A percentile compares a stretch with the other conserved stretches of the same genome.
phyloP scores from a whole-genome alignment of 2,113 vertebrate species.

The Passer domesticus region DNA sequence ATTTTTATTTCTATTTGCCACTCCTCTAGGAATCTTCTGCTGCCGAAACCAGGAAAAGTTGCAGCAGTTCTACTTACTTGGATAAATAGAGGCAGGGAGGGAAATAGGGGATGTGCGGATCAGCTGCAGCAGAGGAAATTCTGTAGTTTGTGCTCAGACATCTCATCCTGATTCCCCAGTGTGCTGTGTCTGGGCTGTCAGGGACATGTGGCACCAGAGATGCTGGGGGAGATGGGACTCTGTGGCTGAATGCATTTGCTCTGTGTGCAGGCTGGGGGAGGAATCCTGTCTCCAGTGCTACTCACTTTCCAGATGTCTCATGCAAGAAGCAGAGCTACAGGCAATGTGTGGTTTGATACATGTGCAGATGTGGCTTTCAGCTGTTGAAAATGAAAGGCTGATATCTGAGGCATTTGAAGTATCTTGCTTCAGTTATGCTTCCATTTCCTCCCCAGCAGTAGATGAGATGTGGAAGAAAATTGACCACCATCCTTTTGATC shows the following conservation, averaged over 20 bases:
- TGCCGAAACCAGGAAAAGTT: neutral
- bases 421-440: neutral
- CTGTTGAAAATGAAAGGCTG: conserved; percentile 18
- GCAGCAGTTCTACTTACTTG: neutral
- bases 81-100: neutral
- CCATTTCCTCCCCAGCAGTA: conserved; percentile 14
- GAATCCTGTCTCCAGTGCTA: neutral
- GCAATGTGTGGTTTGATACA: neutral
- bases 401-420: conserved; percentile 4
- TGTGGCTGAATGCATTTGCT: neutral
- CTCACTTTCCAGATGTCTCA: neutral
- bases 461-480: neutral
- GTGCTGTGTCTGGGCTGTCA: neutral
- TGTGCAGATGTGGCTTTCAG: conserved; percentile 31
- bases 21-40: neutral
- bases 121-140: neutral
- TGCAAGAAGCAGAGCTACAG: neutral
- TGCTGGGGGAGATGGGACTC: neutral
- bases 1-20: neutral
- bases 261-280: neutral
- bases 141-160: neutral
- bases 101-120: neutral
- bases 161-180: neutral
- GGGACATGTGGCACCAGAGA: neutral
- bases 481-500: conserved; percentile 13